phyloP scores from a whole-genome alignment of 2,113 vertebrate species.

The Sardina pilchardus region DNA sequence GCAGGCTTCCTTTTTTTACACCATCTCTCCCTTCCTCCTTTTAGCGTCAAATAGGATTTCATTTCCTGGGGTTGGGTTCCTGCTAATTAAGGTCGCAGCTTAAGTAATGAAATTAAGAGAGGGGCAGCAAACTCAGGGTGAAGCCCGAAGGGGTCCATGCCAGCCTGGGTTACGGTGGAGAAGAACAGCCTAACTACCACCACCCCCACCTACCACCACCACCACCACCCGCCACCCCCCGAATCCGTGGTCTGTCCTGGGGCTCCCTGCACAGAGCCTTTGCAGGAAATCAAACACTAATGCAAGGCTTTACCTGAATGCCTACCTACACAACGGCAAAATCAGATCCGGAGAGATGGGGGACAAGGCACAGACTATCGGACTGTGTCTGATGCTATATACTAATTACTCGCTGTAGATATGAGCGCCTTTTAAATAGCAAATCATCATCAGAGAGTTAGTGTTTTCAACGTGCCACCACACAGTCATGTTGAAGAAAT shows the following conservation, averaged over 20 bases:
- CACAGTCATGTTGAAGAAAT: not conserved
- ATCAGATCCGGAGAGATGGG: not conserved
- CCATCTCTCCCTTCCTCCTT: slow-evolving; percentile 42
- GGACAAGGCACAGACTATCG: not conserved
- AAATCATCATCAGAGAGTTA: not conserved
- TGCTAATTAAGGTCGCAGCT: slow-evolving; percentile 74
- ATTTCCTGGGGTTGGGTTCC: slow-evolving; percentile 57
- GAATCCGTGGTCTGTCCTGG: not conserved
- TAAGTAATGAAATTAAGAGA: slow-evolving; percentile 73
- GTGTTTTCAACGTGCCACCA: not conserved
- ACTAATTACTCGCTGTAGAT: not conserved
- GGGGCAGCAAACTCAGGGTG: slow-evolving; percentile 58
- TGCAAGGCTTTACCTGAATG: slow-evolving; percentile 65
- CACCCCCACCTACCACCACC: not conserved
- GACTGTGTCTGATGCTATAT: not conserved
- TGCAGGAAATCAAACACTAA: slow-evolving; percentile 70
- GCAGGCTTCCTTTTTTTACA: slow-evolving; percentile 35
- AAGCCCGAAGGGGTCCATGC: slow-evolving; percentile 58
- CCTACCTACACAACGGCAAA: slow-evolving; percentile 46
- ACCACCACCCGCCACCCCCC: not conserved
- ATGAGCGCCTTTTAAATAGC: not conserved
- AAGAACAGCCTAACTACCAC: not conserved
- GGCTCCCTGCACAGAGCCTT: slow-evolving; percentile 60
- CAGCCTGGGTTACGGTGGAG: slow-evolving; percentile 49
- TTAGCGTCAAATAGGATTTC: slow-evolving; percentile 55